Evolutionary conservation across 2,113 vertebrate species (phyloP).

Genomic region (Saccopteryx leptura): DNA sequence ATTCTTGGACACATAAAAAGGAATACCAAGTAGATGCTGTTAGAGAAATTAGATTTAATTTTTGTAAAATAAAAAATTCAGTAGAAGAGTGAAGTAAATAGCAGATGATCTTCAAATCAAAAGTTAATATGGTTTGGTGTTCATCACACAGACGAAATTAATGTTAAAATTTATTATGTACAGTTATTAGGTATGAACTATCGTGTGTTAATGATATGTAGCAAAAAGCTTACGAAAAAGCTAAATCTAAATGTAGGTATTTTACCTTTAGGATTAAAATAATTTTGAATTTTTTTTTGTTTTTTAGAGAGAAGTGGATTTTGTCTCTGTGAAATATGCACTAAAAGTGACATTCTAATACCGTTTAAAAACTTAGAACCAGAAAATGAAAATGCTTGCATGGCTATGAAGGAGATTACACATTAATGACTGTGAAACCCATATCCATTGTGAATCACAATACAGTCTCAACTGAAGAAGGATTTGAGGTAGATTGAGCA

Average conservation of each 20-base stretch:
- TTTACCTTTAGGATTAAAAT: not conserved
- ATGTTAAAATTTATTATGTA: not conserved
- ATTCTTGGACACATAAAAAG: not conserved
- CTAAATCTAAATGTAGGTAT: not conserved
- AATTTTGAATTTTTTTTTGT: not conserved
- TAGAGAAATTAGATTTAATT: not conserved
- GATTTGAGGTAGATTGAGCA: not conserved
- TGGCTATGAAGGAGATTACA: not conserved
- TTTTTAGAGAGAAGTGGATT: not conserved
- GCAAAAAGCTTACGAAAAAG: not conserved
- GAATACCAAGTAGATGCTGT: not conserved
- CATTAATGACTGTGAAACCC: not conserved
- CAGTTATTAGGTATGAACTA: too few relatives aligned
- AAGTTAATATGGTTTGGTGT: not conserved
- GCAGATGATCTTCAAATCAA: not conserved
- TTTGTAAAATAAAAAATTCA: not conserved
- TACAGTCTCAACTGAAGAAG: not conserved
- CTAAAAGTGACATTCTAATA: not conserved
- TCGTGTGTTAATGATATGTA: not conserved
- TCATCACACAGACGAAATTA: not conserved
- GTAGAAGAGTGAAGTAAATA: not conserved
- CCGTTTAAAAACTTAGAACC: not conserved
- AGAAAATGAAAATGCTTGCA: not conserved
- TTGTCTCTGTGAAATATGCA: not conserved
- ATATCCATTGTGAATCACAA: rapidly evolving